Conservation (phyloP, 2,113 vertebrate species). For the Panthera leo region DNA sequence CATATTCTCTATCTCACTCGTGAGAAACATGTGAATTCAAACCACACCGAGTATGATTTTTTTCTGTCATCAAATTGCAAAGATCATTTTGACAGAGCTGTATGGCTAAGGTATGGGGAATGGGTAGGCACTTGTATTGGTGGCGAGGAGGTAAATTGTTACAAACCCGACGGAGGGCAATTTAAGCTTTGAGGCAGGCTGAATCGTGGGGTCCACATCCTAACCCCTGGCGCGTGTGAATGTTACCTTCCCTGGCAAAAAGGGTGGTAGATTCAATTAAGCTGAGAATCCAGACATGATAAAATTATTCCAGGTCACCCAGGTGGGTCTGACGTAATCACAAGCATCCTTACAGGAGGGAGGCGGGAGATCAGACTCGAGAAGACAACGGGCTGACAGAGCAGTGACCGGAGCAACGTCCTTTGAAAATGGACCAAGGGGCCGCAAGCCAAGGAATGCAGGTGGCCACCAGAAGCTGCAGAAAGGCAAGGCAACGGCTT, state of each 20-base stretch:
- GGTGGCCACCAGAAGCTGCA: not conserved
- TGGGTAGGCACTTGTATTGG: not conserved
- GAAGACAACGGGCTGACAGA: not conserved
- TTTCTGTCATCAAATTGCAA: not conserved
- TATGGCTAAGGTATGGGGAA: not conserved
- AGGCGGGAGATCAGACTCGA: not conserved
- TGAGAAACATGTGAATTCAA: not conserved
- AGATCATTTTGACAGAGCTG: not conserved
- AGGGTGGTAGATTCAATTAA: not conserved
- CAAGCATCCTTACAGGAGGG: not conserved
- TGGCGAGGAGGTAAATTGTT: not conserved
- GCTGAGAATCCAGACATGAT: not conserved
- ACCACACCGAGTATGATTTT: not conserved
- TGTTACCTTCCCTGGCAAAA: not conserved
- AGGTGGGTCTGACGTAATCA: not conserved
- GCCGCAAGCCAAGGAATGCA: not conserved
- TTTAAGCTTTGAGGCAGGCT: not conserved
- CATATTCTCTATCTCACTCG: not conserved
- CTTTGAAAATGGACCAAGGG: not conserved
- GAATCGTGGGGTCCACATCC: not conserved
- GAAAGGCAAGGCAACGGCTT: not conserved
- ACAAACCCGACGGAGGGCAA: not conserved
- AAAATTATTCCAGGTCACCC: not conserved
- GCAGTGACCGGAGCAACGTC: not conserved
- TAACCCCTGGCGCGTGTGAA: not conserved